These are phyloP conservation scores for Eudemis profundana DNA, from an alignment of 2,888 invertebrate genomes.

Conservation along the genomic window DNA sequence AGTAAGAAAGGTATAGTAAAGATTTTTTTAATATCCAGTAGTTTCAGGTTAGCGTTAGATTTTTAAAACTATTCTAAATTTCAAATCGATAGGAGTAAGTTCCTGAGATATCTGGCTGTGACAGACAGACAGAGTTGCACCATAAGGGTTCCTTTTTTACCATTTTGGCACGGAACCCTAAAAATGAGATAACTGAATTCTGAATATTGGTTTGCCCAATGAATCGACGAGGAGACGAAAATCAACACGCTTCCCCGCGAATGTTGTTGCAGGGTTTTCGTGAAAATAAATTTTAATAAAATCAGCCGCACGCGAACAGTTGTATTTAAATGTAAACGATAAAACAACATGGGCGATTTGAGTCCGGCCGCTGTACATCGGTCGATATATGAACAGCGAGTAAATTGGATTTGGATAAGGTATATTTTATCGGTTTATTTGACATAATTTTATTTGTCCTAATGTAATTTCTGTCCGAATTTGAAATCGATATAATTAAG, in stretches of 20 bases:
- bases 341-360: slow-evolving; percentile 61
- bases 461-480: no score
- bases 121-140: no score
- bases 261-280: slow-evolving; percentile 23
- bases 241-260: slow-evolving; percentile 7
- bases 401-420: slow-evolving; percentile 23
- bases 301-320: slow-evolving; percentile 5
- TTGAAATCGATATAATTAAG: no score
- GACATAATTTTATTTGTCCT: no score
- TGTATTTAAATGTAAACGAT: slow-evolving; percentile 51
- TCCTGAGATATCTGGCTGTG: no score
- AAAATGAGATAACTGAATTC: neutral
- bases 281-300: slow-evolving; percentile 29
- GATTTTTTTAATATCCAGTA: no score
- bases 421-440: neutral
- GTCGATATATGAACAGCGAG: slow-evolving; percentile 18
- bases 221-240: neutral
- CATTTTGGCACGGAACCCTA: no score
- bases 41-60: no score
- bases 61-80: no score
- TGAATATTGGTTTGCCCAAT: slow-evolving; percentile 1
- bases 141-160: no score
- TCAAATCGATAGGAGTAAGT: no score
- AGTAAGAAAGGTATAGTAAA: no score
- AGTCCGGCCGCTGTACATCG: slow-evolving; percentile 51